Evolutionary conservation across 2,113 vertebrate genomes (phyloP), one percentile per base, ranked within the genome.

Genomic region (Silurus meridionalis): DNA sequence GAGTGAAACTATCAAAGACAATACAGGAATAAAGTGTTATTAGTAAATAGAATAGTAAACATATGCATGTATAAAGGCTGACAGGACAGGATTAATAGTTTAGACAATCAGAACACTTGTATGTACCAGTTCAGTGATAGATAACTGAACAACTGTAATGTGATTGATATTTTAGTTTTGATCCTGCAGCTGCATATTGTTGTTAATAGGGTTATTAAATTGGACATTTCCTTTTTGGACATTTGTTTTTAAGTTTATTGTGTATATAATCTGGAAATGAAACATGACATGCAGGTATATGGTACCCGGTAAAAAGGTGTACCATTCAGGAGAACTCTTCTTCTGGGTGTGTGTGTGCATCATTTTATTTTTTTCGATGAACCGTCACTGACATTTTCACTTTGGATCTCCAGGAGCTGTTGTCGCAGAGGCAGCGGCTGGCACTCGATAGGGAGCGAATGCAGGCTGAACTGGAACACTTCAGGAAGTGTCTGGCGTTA

Each of bases 401-500:
- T 25, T 17, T n/a, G 7, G 11, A 46, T 71, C 6, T 37, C 7
- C 89, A 99, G 97, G 98, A 99, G 87, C 89, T 99, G 90, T 93
- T 97, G 95, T 96, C 90, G 87, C 98, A 99, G 95, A 97, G 97
- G 90, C 98, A 99, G 95, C 98, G 97, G 94, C 93, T 98, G 85
- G 96, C 96, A 0, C 94, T 96, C 0, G 98, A 99, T 90, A 93
- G 97, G 86, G 98, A 99, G 92, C 95, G 97, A 90, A 96, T 99
- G 92, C 97, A 99, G 93, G 97, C 97, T 0, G 97, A 99, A 94
- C 96, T 99, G 94, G 98, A 99, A 93, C 98, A 98, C 96, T 97
- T 99, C 95, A 94, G 97, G 95, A 99, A 99, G 96, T 99, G 98
- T 96, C 96, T 99, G 95, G 96, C 96, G 67, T 91, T 99, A 95